These are phyloP conservation scores for Phania funesta DNA, from an alignment of 2,888 invertebrate genomes.

Conservation along the genomic window DNA sequence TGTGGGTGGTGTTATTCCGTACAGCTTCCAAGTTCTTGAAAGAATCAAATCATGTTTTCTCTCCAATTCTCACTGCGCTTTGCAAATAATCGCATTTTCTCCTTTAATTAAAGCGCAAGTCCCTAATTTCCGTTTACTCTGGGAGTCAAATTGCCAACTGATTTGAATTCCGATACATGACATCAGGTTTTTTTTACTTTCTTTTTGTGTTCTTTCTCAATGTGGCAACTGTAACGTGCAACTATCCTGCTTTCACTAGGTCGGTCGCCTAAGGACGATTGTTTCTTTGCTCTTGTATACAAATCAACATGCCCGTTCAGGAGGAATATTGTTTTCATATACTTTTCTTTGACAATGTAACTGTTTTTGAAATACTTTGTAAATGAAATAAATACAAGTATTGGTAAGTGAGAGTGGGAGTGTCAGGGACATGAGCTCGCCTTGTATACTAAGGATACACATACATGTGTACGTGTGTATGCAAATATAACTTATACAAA, in stretches of 20 bases:
- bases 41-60: background rate
- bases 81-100: background rate
- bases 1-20: too few species aligned
- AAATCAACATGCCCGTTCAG: background rate
- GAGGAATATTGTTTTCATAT: conserved; percentile 35
- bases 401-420: background rate
- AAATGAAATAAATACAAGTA: conserved; percentile 6
- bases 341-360: conserved; percentile 44
- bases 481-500: background rate
- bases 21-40: background rate
- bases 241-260: conserved; percentile 65
- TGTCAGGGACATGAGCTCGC: conserved; percentile 28
- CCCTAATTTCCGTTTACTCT: background rate
- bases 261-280: conserved; percentile 52
- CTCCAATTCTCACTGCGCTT: conserved; percentile 24
- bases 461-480: background rate
- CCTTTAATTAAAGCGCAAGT: conserved; percentile 46
- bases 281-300: conserved; percentile 11
- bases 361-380: conserved; percentile 48
- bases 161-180: conserved; percentile 35
- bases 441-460: background rate
- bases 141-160: background rate
- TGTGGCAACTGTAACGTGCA: conserved; percentile 54
- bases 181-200: background rate
- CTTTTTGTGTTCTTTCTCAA: background rate